Percentiles rank a stretch among this genome's conserved stretches.
Evolutionary conservation across 2,888 invertebrate species (phyloP).

Genomic region (Scrobipalpa atriplicella): DNA sequence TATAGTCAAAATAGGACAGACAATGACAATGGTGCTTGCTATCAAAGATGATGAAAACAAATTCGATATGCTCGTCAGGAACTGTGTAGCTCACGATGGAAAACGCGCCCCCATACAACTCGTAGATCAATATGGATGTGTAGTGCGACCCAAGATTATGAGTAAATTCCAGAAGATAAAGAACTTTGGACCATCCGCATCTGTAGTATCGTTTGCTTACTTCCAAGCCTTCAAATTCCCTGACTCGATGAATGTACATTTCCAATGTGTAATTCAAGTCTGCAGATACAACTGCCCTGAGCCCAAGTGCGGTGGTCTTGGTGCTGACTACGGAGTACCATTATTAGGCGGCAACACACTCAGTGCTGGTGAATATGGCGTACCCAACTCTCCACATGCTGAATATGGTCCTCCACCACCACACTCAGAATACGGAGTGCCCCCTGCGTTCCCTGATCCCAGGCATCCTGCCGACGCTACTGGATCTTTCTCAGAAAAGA

Average conservation of each 20-base stretch:
- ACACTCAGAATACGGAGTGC: constrained; percentile 87
- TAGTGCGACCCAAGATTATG: constrained; percentile 97
- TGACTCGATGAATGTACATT: constrained; percentile 98
- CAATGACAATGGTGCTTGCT: constrained; percentile 98
- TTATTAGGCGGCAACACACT: constrained; percentile 84
- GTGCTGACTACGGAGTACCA: constrained; percentile 87
- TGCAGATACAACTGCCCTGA: constrained; percentile 97
- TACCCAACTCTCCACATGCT: constrained; percentile 77
- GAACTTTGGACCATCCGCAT: constrained; percentile 97
- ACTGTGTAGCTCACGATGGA: constrained; percentile 97
- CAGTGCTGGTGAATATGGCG: constrained; percentile 85
- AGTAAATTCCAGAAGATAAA: constrained; percentile 97
- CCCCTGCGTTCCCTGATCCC: constrained; percentile 93
- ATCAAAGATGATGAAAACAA: constrained; percentile 98
- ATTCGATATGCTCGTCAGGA: constrained; percentile 97
- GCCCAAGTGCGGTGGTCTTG: constrained; percentile 91
- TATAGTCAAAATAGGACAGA: constrained; percentile 97
- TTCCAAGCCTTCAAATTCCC: constrained; percentile 99
- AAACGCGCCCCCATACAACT: constrained; percentile 96
- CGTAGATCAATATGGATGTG: constrained; percentile 96
- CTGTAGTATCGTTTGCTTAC: constrained; percentile 96
- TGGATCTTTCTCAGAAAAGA: constrained; percentile 92
- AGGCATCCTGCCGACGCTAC: constrained; percentile 93
- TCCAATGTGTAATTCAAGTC: constrained; percentile 98
- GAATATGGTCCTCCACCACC: constrained; percentile 89